Evolutionary conservation across 2,797 vertebrate species (phyloP).

Genomic region (Rallus crepitans): DNA sequence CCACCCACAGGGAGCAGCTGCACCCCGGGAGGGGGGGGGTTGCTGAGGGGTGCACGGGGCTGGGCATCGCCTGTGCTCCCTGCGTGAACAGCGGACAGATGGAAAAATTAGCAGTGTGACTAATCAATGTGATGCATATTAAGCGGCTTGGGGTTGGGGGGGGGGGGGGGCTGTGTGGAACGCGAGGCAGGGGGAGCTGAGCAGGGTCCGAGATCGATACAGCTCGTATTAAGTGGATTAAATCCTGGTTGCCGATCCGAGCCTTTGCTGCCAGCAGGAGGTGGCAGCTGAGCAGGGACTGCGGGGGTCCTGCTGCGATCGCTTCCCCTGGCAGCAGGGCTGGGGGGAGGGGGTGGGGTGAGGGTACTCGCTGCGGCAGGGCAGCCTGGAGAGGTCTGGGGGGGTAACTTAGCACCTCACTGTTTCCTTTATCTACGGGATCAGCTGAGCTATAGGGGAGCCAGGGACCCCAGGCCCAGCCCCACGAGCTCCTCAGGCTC

Average conservation of each 20-base stretch:
- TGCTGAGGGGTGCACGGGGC: not conserved
- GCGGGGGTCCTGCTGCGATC: fast-evolving
- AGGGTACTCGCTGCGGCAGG: fast-evolving
- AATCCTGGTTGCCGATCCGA: not conserved
- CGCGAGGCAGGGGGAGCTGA: not conserved
- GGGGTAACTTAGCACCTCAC: not conserved
- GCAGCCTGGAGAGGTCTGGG: not conserved
- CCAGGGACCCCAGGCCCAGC: not conserved
- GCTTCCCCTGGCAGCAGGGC: not conserved
- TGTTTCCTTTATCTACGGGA: not conserved
- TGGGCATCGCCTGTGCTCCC: not conserved
- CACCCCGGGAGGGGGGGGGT: not conserved
- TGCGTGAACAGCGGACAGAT: slow-evolving; percentile 13
- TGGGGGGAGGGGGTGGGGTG: fast-evolving
- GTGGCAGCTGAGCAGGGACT: not conserved
- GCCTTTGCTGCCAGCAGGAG: not conserved
- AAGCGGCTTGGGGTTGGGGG: not conserved
- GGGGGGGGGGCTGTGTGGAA: not conserved
- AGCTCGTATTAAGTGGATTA: slow-evolving; percentile 49
- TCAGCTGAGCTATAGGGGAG: not conserved
- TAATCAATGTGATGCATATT: slow-evolving; percentile 59
- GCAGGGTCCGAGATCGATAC: not conserved
- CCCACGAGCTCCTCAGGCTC: not conserved
- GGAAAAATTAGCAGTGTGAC: slow-evolving; percentile 50
- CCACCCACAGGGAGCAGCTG: not conserved